Evolutionary conservation across 2,888 invertebrate genomes (phyloP).

Genomic region (Andrena bucephala): DNA sequence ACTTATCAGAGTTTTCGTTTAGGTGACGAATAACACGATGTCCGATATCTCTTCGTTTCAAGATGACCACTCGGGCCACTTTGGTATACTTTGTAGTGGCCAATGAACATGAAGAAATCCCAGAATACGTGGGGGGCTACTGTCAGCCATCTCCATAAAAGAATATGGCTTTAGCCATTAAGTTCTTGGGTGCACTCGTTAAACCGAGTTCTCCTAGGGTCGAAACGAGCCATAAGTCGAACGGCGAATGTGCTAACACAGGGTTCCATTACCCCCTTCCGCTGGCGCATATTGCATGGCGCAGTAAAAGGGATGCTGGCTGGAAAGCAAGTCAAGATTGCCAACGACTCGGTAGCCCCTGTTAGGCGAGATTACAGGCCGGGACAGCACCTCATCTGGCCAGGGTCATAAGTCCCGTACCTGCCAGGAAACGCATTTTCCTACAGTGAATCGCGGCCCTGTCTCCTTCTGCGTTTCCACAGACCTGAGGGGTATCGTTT

Average conservation of each 20-base stretch:
- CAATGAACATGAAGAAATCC: too few species aligned
- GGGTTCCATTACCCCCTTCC: slow-evolving; percentile 68
- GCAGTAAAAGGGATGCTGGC: slow-evolving; percentile 59
- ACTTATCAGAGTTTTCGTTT: neutral
- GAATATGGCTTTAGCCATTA: too few species aligned
- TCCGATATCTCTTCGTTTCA: too few species aligned
- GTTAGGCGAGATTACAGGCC: slow-evolving; percentile 79
- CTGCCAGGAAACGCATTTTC: slow-evolving; percentile 81
- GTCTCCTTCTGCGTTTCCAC: slow-evolving; percentile 47
- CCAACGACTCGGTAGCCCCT: slow-evolving; percentile 71
- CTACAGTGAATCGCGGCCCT: slow-evolving; percentile 51
- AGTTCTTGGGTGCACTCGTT: neutral
- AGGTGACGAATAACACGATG: too few species aligned
- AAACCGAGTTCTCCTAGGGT: slow-evolving; percentile 60
- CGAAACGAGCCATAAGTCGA: slow-evolving; percentile 56
- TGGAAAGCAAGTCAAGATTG: slow-evolving; percentile 69
- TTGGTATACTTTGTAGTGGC: too few species aligned
- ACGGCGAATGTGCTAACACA: slow-evolving; percentile 64
- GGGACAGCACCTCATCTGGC: slow-evolving; percentile 80
- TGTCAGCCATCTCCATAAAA: slow-evolving; percentile 7
- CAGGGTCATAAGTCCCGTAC: slow-evolving; percentile 79
- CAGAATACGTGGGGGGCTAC: neutral
- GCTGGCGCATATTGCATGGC: slow-evolving; percentile 29
- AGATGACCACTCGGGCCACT: too few species aligned
- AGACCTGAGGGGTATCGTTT: slow-evolving; percentile 55